Conservation (phyloP, 2,888 invertebrate species). For the Drosophila aldrichi region DNA sequence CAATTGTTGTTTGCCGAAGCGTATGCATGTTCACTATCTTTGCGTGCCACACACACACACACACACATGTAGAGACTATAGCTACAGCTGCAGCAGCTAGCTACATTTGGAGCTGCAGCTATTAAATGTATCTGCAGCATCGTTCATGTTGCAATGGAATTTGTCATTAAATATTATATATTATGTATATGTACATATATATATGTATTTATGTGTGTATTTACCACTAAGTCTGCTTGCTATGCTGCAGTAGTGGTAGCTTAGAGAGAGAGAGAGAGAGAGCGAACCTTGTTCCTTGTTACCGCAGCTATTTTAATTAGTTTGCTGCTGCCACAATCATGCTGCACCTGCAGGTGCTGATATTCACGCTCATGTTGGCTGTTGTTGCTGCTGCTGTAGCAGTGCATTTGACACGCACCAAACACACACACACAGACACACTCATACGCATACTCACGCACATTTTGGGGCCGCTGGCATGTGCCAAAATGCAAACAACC, state of each 20-base stretch:
- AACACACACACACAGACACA: conserved; percentile 7
- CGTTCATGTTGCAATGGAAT: conserved; percentile 39
- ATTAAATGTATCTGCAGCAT: conserved; percentile 25
- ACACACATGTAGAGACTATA: conserved; percentile 5
- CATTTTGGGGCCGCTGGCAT: conserved; percentile 33
- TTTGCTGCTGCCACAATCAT: conserved; percentile 36
- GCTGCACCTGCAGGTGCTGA: conserved; percentile 65
- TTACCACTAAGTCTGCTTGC: conserved; percentile 1
- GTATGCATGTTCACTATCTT: conserved; percentile 28
- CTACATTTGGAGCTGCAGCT: conserved; percentile 1
- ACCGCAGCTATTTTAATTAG: conserved; percentile 57
- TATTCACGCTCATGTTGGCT: conserved; percentile 49
- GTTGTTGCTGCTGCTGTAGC: conserved; percentile 2
- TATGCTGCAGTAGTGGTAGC: not conserved
- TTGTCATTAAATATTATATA: conserved; percentile 41
- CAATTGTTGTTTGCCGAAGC: conserved; percentile 58
- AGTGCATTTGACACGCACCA: conserved; percentile 38
- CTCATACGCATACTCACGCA: not conserved
- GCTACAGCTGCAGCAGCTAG: conserved; percentile 14
- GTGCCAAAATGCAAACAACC: conserved; percentile 54
- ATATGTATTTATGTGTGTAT: not conserved
- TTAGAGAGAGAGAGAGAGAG: not conserved
- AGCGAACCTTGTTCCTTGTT: conserved; percentile 2
- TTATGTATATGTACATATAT: not conserved
- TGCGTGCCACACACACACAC: conserved; percentile 16